Evolutionary conservation across 1,140 invertebrate genomes (phyloP).

Genomic region (Listronotus bonariensis): DNA sequence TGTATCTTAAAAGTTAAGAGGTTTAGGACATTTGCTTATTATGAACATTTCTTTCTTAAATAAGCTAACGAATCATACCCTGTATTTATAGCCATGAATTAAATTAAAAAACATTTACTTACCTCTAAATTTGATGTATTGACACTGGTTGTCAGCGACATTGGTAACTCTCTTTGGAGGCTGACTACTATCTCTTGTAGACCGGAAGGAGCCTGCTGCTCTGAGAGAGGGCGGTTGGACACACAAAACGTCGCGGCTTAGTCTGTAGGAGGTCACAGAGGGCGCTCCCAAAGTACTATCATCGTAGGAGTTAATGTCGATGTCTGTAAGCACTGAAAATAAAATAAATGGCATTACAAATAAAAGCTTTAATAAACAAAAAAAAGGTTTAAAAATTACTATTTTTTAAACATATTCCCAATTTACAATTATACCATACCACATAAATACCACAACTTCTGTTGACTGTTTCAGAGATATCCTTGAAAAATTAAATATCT

Average conservation of each 20-base stretch:
- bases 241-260: slow-evolving; percentile 51
- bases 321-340: slow-evolving; percentile 52
- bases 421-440: background rate
- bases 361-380: background rate
- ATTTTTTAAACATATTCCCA: background rate
- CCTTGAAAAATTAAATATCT: no score
- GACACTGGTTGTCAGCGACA: slow-evolving; percentile 35
- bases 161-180: slow-evolving; percentile 37
- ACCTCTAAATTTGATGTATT: slow-evolving; percentile 49
- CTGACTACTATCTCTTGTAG: slow-evolving; percentile 41
- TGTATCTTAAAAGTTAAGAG: no score
- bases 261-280: slow-evolving; percentile 50
- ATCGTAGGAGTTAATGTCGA: slow-evolving; percentile 52
- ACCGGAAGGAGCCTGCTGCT: slow-evolving; percentile 47
- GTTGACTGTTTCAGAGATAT: no score
- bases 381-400: no score
- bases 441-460: no score
- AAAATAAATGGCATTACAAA: background rate
- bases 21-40: no score
- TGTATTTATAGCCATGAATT: no score
- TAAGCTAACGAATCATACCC: no score
- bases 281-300: slow-evolving; percentile 50
- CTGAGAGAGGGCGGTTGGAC: slow-evolving; percentile 50
- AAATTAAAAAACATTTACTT: no score
- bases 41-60: no score